These are phyloP conservation scores for Phallusia fumigata DNA, from an alignment of 23 tunicate species.

Conservation along the genomic window DNA sequence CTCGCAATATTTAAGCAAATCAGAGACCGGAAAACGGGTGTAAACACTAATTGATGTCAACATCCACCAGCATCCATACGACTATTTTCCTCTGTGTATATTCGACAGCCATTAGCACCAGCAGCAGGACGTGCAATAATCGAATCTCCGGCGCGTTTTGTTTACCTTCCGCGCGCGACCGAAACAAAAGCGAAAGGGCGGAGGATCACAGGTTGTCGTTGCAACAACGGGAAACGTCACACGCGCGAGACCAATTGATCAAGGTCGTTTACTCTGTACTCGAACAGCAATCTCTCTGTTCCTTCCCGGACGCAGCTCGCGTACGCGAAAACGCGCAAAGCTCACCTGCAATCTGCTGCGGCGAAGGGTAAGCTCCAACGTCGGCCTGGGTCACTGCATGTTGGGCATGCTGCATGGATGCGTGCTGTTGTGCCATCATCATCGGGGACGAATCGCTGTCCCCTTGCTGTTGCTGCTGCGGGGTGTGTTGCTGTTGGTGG, in stretches of 20 bases:
- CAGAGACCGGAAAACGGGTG: too few species aligned
- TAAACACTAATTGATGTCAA: too few species aligned
- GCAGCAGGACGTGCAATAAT: neutral
- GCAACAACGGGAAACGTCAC: slow-evolving; percentile 5
- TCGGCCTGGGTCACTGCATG: neutral
- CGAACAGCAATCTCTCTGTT: neutral
- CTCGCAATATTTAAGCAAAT: too few species aligned
- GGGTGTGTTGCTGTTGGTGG: neutral
- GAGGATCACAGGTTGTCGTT: neutral
- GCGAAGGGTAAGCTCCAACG: neutral
- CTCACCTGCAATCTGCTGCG: neutral
- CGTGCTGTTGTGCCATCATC: neutral
- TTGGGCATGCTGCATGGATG: neutral
- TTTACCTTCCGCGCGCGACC: neutral
- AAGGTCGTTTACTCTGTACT: neutral
- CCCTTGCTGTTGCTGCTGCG: neutral
- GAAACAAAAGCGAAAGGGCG: neutral
- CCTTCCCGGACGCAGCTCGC: neutral
- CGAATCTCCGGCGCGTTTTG: neutral
- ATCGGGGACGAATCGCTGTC: neutral
- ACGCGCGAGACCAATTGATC: neutral
- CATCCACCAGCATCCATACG: too few species aligned
- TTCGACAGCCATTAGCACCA: neutral
- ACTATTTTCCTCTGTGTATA: too few species aligned
- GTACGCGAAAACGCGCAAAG: neutral